These are phyloP conservation scores for Aleiodes leptofemur DNA, from an alignment of 2,888 invertebrate genomes.

Conservation along the genomic window DNA sequence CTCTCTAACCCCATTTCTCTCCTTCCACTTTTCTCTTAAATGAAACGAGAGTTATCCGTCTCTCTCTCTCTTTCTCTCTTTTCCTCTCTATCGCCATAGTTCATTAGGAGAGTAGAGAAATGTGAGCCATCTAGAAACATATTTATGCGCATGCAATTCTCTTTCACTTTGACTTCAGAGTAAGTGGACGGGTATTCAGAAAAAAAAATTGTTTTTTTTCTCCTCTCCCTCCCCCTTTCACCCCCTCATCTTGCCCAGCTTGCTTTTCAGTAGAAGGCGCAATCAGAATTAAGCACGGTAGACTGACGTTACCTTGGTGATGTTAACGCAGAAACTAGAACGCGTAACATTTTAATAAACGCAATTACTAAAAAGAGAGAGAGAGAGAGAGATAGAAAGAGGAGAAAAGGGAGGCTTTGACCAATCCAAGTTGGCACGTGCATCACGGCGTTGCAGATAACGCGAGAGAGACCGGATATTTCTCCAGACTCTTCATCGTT, in stretches of 20 bases:
- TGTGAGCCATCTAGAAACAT: neutral
- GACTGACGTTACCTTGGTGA: conserved; percentile 51
- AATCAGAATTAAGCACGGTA: conserved; percentile 53
- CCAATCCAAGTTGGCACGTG: conserved; percentile 20
- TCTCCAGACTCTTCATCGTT: conserved; percentile 17
- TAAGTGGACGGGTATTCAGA: neutral
- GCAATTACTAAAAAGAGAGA: conserved; percentile 64
- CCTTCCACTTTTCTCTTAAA: conserved; percentile 13
- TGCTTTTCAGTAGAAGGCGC: neutral
- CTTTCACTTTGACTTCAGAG: conserved; percentile 9
- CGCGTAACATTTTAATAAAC: conserved; percentile 75
- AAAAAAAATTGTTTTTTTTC: neutral
- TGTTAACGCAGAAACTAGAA: conserved; percentile 66
- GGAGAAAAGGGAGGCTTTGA: conserved; percentile 3
- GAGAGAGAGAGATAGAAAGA: neutral
- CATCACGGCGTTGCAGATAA: conserved; percentile 24
- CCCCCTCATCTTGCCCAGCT: neutral
- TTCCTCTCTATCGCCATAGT: neutral
- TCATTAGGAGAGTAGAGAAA: conserved; percentile 17
- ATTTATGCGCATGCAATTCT: conserved; percentile 11
- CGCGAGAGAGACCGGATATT: conserved; percentile 19
- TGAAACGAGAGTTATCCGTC: conserved; percentile 11
- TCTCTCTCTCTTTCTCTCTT: neutral
- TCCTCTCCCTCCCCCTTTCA: neutral
- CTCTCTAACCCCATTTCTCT: conserved; percentile 32